Percentiles rank a stretch among this genome's conserved stretches.
Evolutionary conservation across 2,888 invertebrate genomes (phyloP).

Genomic region (Plebejus anna): DNA sequence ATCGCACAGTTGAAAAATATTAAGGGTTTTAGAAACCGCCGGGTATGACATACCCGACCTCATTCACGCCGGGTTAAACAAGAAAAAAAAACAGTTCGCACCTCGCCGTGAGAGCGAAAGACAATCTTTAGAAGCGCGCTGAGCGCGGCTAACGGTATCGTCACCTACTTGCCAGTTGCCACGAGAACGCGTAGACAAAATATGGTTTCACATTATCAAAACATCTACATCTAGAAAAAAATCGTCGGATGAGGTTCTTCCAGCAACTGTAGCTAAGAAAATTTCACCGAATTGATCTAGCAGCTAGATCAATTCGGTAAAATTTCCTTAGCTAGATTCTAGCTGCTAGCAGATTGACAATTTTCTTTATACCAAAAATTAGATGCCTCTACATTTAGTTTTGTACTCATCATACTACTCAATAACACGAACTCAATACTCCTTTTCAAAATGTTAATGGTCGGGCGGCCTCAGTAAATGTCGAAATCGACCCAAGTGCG

Average conservation of each 20-base stretch:
- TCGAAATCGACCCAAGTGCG: not conserved
- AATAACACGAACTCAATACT: not conserved
- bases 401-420: not conserved
- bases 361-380: not conserved
- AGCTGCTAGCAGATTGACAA: no score
- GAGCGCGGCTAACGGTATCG: conserved; percentile 40
- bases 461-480: not conserved
- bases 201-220: not conserved
- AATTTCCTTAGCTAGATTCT: no score
- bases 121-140: conserved; percentile 71
- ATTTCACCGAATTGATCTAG: not conserved
- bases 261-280: not conserved
- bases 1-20: no score
- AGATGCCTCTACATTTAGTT: not conserved
- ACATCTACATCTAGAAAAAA: not conserved
- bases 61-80: no score
- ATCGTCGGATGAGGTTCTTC: no score
- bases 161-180: conserved; percentile 33
- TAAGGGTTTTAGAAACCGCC: no score
- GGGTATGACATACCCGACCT: no score
- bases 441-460: not conserved
- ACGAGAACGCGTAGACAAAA: not conserved
- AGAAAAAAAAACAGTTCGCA: no score
- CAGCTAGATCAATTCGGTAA: no score
- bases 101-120: conserved; percentile 64